phyloP scores from a whole-genome alignment of 2,113 vertebrate species.

The Cynopterus brachyotis region DNA sequence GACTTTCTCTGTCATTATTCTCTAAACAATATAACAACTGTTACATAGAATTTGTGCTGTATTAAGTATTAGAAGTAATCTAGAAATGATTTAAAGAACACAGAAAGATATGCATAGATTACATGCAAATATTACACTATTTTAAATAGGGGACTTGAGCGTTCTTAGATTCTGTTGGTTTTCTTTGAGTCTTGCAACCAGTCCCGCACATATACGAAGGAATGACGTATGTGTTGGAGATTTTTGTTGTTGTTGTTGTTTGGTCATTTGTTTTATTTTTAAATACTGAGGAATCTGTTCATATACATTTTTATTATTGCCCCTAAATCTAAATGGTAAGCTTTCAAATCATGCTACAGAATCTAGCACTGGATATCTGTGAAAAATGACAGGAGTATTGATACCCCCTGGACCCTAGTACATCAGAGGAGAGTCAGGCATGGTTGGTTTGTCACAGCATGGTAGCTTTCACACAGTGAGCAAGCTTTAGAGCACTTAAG shows the following conservation, averaged over 20 bases:
- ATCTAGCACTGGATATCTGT: not conserved
- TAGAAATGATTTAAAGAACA: not conserved
- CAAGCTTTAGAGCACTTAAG: not conserved
- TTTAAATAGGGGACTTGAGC: not conserved
- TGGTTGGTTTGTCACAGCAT: not conserved
- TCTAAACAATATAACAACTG: not conserved
- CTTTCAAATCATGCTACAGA: not conserved
- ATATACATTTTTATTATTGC: not conserved
- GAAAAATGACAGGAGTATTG: not conserved
- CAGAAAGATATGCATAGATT: not conserved
- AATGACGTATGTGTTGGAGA: not conserved
- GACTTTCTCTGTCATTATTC: not conserved
- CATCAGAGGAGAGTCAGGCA: not conserved
- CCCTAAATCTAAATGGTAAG: not conserved
- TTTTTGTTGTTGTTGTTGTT: not conserved
- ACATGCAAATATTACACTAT: not conserved
- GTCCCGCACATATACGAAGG: not conserved
- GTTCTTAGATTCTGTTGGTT: not conserved
- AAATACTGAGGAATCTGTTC: not conserved
- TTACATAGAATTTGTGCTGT: not conserved
- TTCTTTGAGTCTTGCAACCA: not conserved
- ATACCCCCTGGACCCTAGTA: not conserved
- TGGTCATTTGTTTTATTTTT: not conserved
- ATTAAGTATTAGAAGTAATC: not conserved
- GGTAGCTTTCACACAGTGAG: not conserved